These are phyloP conservation scores for Typhlomys cinereus DNA, from an alignment of 2,113 vertebrate species.

Conservation along the genomic window DNA sequence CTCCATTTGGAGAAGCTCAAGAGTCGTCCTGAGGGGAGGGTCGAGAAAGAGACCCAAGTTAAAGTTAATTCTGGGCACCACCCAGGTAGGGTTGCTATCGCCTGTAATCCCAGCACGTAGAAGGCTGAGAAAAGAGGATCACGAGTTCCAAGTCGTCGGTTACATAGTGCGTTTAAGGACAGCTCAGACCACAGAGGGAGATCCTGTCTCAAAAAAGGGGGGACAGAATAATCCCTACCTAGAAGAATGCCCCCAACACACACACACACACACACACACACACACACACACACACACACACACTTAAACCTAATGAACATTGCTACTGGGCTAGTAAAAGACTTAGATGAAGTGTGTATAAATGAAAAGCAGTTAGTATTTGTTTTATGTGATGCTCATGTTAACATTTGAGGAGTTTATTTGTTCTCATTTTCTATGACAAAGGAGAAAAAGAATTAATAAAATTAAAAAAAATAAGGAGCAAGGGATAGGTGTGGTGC, in stretches of 20 bases:
- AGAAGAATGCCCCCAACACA: no score
- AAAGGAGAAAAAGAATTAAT: background rate
- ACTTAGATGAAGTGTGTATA: background rate
- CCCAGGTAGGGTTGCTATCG: background rate
- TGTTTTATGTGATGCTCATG: background rate
- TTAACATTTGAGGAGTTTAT: background rate
- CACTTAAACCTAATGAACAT: background rate
- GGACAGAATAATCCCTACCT: background rate
- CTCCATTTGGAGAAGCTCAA: background rate
- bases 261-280: no score
- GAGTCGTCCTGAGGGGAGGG: background rate
- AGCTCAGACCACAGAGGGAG: no score
- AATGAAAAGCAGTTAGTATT: slow-evolving; percentile 18
- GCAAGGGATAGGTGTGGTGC: background rate
- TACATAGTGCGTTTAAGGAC: background rate
- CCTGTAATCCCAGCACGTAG: background rate
- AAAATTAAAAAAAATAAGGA: background rate
- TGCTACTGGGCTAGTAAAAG: background rate
- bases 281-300: no score
- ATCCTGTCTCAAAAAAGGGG: background rate
- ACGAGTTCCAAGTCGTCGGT: background rate
- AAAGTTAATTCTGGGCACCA: background rate
- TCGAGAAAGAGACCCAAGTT: background rate
- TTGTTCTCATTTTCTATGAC: slow-evolving; percentile 16
- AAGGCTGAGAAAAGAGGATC: background rate